Conservation (phyloP, 2,797 vertebrate species). For the Lepus townsendii region DNA sequence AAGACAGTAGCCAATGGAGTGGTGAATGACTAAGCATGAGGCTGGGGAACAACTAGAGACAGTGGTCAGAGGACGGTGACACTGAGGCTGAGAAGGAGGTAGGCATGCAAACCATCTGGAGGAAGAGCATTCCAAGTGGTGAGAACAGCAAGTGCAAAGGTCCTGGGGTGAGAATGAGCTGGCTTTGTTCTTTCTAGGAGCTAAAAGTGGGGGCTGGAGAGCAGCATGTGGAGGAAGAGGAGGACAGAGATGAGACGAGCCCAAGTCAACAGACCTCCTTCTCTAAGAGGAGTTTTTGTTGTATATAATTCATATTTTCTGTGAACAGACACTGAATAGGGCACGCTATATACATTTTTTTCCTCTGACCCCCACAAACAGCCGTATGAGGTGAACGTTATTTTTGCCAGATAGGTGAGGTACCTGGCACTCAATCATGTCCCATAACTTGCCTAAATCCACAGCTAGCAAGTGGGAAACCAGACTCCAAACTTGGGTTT, state of each 20-base stretch:
- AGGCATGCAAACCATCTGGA: background rate
- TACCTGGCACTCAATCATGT: background rate
- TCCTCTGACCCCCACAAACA: background rate
- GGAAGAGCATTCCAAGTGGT: background rate
- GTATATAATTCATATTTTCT: no score
- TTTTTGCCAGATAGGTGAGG: background rate
- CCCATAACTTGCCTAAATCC: background rate
- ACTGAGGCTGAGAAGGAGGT: background rate
- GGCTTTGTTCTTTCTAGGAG: background rate
- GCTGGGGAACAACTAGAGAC: no score
- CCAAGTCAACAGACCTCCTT: accelerated
- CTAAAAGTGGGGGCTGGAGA: background rate
- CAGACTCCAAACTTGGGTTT: background rate
- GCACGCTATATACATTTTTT: background rate
- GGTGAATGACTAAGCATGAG: background rate
- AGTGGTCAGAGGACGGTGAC: background rate
- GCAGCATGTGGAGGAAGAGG: background rate
- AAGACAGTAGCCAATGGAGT: background rate
- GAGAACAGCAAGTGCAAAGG: background rate
- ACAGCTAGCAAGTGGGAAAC: background rate
- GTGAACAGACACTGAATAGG: background rate
- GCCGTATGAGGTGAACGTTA: accelerated
- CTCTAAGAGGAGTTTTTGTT: background rate
- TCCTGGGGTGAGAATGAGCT: background rate
- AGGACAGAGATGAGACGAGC: background rate